These are phyloP conservation scores for Diacarnus erythraeanus DNA, from an alignment of 37 sponge, comb jelly and placozoan genomes.

Conservation along the genomic window DNA sequence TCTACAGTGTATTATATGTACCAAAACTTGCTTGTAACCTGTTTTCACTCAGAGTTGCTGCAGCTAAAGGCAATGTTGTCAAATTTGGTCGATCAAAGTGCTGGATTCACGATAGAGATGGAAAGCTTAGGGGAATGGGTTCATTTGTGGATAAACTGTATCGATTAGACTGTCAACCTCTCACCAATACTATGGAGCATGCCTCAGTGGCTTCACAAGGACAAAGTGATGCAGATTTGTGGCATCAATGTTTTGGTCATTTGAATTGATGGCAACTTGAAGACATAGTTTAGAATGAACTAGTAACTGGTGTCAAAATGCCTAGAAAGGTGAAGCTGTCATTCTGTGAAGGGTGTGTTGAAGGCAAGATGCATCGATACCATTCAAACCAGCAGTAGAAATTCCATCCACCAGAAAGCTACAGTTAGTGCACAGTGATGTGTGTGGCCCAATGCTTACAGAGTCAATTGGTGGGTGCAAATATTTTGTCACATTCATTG, in stretches of 20 bases:
- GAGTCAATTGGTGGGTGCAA: conserved; percentile 62
- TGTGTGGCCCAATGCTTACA: conserved; percentile 61
- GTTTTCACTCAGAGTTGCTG: conserved; percentile 47
- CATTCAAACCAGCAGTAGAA: conserved; percentile 52
- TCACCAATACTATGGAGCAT: not conserved
- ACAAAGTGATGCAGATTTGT: conserved; percentile 18
- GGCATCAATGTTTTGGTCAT: conserved; percentile 62
- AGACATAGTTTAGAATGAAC: conserved; percentile 2
- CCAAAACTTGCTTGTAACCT: not conserved
- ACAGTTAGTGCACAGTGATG: conserved; percentile 61
- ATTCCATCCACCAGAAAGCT: conserved; percentile 36
- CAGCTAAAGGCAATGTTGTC: conserved; percentile 22
- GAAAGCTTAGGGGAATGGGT: conserved; percentile 44
- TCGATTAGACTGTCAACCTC: conserved; percentile 44
- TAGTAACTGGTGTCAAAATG: conserved; percentile 27
- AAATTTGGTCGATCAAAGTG: conserved; percentile 43
- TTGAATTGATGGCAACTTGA: conserved; percentile 15
- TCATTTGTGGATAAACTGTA: conserved; percentile 44
- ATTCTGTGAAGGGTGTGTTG: conserved; percentile 66
- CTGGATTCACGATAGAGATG: conserved; percentile 38
- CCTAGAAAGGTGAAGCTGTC: conserved; percentile 8
- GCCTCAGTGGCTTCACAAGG: not conserved
- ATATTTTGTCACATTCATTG: conserved; percentile 71
- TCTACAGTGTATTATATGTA: not conserved
- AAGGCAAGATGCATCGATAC: conserved; percentile 47